Conservation (phyloP, 2,113 vertebrate species). For the Atherinomorus stipes region DNA sequence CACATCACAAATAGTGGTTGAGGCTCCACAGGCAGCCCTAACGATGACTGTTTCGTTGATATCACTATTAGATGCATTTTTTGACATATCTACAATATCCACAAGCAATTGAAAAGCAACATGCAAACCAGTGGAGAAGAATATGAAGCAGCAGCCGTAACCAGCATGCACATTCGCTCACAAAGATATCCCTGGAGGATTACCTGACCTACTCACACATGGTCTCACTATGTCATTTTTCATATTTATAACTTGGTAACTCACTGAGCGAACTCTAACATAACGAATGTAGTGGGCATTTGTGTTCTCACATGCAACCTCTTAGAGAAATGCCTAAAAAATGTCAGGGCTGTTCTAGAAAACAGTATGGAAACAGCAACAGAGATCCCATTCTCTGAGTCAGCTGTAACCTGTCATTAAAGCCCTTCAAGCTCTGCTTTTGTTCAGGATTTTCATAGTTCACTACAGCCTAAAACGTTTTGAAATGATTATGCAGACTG, state of each 20-base stretch:
- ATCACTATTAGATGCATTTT: constrained; percentile 8
- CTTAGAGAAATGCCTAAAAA: not conserved
- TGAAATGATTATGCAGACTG: constrained; percentile 46
- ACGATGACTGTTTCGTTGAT: not conserved
- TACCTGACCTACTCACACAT: constrained; percentile 18
- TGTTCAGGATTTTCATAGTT: constrained; percentile 18
- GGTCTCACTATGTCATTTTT: constrained; percentile 15
- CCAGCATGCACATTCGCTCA: not conserved
- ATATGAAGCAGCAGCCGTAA: constrained; percentile 8
- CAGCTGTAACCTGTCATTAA: constrained; percentile 35
- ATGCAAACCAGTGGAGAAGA: constrained; percentile 2
- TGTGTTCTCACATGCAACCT: constrained; percentile 11
- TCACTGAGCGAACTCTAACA: constrained; percentile 2
- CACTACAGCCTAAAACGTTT: constrained; percentile 27
- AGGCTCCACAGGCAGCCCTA: not conserved
- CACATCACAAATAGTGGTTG: not conserved
- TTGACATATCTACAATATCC: not conserved
- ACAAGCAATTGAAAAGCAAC: not conserved
- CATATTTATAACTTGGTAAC: constrained; percentile 7
- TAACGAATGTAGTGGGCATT: constrained; percentile 10
- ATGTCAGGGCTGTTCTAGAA: not conserved
- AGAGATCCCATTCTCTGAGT: constrained; percentile 19
- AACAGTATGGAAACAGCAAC: constrained; percentile 19
- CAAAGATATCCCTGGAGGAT: constrained; percentile 5
- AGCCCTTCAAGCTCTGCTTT: constrained; percentile 22